Evolutionary conservation across 2,888 invertebrate genomes (phyloP), one percentile per base, ranked within the genome.

Genomic region (Busseola fusca): DNA sequence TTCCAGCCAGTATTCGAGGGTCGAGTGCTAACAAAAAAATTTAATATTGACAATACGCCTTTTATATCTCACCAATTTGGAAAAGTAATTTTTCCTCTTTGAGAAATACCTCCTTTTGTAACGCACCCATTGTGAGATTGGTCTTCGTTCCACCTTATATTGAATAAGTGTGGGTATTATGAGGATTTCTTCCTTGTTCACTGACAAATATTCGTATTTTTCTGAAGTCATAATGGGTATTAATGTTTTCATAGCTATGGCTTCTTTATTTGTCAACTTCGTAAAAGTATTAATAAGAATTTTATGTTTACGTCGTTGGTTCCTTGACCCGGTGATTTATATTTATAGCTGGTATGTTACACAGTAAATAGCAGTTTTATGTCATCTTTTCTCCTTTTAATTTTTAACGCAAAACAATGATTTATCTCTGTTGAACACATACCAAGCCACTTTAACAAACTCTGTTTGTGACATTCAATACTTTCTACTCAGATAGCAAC

Each of bases 61-160:
- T 87, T 86, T 87, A 84, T 86, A 85, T 81, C 72, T 63, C 79
- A 78, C 80, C 87, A 87, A 87, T 87, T 86, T 87, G 60, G 80
- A 83, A 79, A 81, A 87, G 87, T 85, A 87, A 87, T 87, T 86
- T 87, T 84, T 87, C 80, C 80, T 80, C 83, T 86, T 87, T 86
- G 78, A 82, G 72, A 80, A 77, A 81, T 74, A 75, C 76, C 68
- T 82, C 52, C 70, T 65, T 84, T 87, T 86, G 83, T 87, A 78
- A 60, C 64, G 74, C 60, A 58, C 42, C 84, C 59, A 84, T 86
- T 87, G 84, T 86, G 69, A 81, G 75, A 84, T 82, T 78, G 81
- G 79, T 80, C 78, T 73, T 75, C 70, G 72, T 72, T 72, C 76
- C 37, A 69, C 71, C 73, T 76, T 78, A 77, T 81, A 87, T 86